Base-by-base conservation (phyloP, 1,140 invertebrate genomes). In the Lepidotrigona ventralis region DNA sequence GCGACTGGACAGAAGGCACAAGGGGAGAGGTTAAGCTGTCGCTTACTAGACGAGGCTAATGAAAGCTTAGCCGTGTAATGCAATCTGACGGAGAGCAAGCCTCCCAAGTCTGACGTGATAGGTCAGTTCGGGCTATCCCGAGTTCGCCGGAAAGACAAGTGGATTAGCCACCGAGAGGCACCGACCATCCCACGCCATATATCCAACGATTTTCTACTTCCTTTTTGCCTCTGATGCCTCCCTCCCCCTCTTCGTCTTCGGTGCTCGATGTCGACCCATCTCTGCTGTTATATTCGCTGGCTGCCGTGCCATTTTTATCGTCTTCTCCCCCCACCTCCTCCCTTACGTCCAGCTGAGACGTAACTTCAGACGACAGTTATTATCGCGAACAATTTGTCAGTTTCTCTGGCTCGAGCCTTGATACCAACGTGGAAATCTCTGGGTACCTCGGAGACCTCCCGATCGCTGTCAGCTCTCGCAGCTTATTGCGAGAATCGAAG, bases 31-130 rank as follows among this genome's bases (percentile, higher is more conserved):
- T 91, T 91, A 90, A 91, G 90, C 90, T 90, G 85, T 83, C 90
- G 90, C 88, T 89, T 90, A 84, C 85, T 85, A 77, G 89, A 88
- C 89, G 86, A 88, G 88, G 90, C 89, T 91, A 91, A 91, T 91
- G 88, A 91, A 91, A 91, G 90, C 88, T 91, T 91, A 91, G 84
- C 88, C 81, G 60, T 86, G 90, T 91, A 91, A 90, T 91, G 85
- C 91, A 91, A 89, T 91, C 88, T 88, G 90, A 90, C 90, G 86
- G 85, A 86, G 81, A 87, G 83, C 90, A 86, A 89, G 84, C 85
- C 81, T 60, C 79, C 70, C 83, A 46, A 46, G 85, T 86, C 88
- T 90, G 90, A 90, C 90, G 90, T 90, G 91, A 91, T 90, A 90
- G 89, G 90, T 89, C 90, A 90, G 89, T 86, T 85, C 60, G 79